These are phyloP conservation scores for Synergus gifuensis DNA, from an alignment of 2,888 invertebrate genomes.

Conservation along the genomic window DNA sequence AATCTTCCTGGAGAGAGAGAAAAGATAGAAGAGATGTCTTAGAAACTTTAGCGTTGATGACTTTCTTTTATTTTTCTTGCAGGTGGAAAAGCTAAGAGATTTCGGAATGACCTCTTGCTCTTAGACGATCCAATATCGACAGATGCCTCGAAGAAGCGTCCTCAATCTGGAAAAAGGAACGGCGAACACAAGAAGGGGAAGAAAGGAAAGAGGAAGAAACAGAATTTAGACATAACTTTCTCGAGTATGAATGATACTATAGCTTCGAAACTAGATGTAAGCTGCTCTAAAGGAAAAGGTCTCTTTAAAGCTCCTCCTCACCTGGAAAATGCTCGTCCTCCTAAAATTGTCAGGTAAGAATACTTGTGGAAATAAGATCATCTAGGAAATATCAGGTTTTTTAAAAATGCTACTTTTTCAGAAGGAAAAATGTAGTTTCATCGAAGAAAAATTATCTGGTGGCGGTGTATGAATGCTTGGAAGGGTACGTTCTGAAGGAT, in stretches of 20 bases:
- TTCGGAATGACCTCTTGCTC: conserved; percentile 10
- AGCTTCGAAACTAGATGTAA: conserved; percentile 35
- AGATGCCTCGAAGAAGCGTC: conserved; percentile 16
- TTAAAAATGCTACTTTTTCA: conserved; percentile 48
- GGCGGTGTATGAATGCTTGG: conserved; percentile 80
- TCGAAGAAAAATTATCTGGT: conserved; percentile 79
- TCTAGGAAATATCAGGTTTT: background rate
- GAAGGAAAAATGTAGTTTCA: conserved; percentile 64
- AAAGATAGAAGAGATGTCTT: background rate
- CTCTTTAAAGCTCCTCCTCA: conserved; percentile 30
- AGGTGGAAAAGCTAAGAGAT: conserved; percentile 11
- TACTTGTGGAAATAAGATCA: background rate
- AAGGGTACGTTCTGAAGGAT: conserved; percentile 79
- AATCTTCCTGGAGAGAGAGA: background rate
- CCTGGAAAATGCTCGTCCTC: conserved; percentile 8
- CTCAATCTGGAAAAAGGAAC: conserved; percentile 15
- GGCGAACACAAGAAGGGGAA: conserved; percentile 9
- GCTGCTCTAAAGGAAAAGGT: conserved; percentile 38
- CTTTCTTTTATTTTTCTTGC: conserved; percentile 5
- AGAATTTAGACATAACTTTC: conserved; percentile 24
- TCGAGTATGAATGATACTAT: conserved; percentile 28
- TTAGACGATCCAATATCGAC: conserved; percentile 16
- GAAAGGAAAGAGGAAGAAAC: conserved; percentile 27
- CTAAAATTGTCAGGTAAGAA: conserved; percentile 26
- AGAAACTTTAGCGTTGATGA: background rate